Percentiles rank a stretch among this genome's conserved stretches.
These are phyloP conservation scores for Eospalax fontanierii DNA, from an alignment of 2,797 vertebrate genomes.

Conservation along the genomic window DNA sequence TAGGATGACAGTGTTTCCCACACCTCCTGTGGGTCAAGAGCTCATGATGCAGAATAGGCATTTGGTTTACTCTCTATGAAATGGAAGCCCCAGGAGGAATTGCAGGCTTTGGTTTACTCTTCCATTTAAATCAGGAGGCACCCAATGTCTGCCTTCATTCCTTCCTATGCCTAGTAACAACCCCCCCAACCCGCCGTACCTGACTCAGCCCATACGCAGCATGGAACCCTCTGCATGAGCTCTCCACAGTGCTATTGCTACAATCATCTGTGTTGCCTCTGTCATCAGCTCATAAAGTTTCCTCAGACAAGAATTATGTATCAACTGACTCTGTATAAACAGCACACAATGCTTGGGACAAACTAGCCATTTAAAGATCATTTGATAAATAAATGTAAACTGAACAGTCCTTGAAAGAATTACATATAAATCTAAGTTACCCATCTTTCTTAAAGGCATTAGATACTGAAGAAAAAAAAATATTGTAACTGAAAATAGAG, in stretches of 20 bases:
- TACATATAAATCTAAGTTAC: neutral
- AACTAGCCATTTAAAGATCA: neutral
- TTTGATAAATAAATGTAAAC: constrained; percentile 33
- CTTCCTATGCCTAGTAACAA: neutral
- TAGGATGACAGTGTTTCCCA: neutral
- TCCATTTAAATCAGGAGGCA: neutral
- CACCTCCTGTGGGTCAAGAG: neutral
- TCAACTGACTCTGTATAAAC: neutral
- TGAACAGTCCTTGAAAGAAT: constrained; percentile 23
- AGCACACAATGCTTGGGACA: neutral
- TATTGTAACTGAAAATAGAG: constrained; percentile 16
- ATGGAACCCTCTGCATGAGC: neutral
- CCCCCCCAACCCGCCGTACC: neutral
- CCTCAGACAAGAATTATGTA: neutral
- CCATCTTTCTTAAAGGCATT: neutral
- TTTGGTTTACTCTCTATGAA: neutral
- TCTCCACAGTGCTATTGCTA: neutral
- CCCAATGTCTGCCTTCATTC: neutral
- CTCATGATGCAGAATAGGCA: neutral
- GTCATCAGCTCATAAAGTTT: neutral
- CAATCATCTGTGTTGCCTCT: neutral
- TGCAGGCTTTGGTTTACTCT: neutral
- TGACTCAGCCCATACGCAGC: neutral
- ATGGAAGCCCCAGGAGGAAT: neutral
- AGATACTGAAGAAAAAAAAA: constrained; percentile 17